These are phyloP conservation scores for Dicyrtomina minuta DNA, from an alignment of 2,888 invertebrate genomes.

Conservation along the genomic window DNA sequence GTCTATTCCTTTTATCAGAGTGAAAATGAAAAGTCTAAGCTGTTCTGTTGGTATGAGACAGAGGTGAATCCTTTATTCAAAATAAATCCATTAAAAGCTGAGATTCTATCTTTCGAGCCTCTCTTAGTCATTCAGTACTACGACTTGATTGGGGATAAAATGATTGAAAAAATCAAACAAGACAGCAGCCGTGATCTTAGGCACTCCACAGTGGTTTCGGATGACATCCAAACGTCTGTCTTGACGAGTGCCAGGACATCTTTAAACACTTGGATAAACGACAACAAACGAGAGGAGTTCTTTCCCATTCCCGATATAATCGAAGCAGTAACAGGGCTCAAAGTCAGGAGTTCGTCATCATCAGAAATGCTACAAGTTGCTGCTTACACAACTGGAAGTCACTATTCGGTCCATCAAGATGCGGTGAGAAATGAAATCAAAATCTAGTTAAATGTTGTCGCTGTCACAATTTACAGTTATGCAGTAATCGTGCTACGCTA, in stretches of 20 bases:
- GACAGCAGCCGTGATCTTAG: not conserved
- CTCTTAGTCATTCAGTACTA: constrained; percentile 31
- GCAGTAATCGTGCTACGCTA: no score
- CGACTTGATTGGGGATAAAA: constrained; percentile 23
- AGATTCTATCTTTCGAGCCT: constrained; percentile 25
- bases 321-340: constrained; percentile 21
- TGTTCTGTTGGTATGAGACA: constrained; percentile 40
- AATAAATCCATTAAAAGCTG: constrained; percentile 39
- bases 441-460: no score
- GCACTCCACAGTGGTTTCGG: constrained; percentile 20
- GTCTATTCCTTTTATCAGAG: no score
- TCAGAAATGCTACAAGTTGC: constrained; percentile 35
- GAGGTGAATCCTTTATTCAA: constrained; percentile 19
- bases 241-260: constrained; percentile 21
- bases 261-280: constrained; percentile 22
- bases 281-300: not conserved
- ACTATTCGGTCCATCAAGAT: no score
- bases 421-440: no score
- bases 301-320: not conserved
- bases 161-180: constrained; percentile 13
- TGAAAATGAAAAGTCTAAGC: constrained; percentile 13
- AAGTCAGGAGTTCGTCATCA: not conserved
- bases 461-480: no score
- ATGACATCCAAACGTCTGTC: not conserved
- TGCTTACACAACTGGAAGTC: constrained; percentile 33